Evolutionary conservation across 2,888 invertebrate species (phyloP).

Genomic region (Cataglyphis livida): DNA sequence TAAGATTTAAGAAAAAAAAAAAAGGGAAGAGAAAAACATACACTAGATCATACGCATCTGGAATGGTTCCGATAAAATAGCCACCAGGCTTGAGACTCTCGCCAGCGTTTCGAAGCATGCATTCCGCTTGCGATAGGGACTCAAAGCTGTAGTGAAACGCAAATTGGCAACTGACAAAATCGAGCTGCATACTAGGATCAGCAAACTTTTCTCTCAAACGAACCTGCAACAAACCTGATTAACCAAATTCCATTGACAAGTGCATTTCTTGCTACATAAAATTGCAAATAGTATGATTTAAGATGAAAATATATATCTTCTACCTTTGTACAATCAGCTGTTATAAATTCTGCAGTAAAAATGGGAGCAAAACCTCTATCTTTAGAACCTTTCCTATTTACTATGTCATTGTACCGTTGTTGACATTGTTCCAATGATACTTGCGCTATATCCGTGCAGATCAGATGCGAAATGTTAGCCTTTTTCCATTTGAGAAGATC

Average conservation of each 20-base stretch:
- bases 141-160: constrained; percentile 99
- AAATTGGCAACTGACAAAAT: constrained; percentile 98
- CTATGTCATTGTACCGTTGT: constrained; percentile 92
- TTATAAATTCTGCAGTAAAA: constrained; percentile 95
- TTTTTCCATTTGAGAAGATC: constrained; percentile 99
- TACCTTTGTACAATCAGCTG: constrained; percentile 96
- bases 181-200: constrained; percentile 92
- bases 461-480: constrained; percentile 92
- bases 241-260: constrained; percentile 71
- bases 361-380: constrained; percentile 81
- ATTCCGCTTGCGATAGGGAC: constrained; percentile 94
- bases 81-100: constrained; percentile 96
- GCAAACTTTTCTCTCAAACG: constrained; percentile 91
- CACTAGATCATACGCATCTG: constrained; percentile 97
- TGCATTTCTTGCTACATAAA: constrained; percentile 36
- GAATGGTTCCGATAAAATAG: constrained; percentile 98
- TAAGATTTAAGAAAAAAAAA: background rate
- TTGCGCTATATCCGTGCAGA: constrained; percentile 97
- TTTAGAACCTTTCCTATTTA: constrained; percentile 82
- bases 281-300: constrained; percentile 40
- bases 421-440: constrained; percentile 97
- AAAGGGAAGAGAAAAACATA: constrained; percentile 83
- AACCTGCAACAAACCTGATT: constrained; percentile 83
- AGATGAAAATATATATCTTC: background rate
- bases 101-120: constrained; percentile 96